Conservation (phyloP, 2,113 vertebrate genomes). For the Nipponia nippon region DNA sequence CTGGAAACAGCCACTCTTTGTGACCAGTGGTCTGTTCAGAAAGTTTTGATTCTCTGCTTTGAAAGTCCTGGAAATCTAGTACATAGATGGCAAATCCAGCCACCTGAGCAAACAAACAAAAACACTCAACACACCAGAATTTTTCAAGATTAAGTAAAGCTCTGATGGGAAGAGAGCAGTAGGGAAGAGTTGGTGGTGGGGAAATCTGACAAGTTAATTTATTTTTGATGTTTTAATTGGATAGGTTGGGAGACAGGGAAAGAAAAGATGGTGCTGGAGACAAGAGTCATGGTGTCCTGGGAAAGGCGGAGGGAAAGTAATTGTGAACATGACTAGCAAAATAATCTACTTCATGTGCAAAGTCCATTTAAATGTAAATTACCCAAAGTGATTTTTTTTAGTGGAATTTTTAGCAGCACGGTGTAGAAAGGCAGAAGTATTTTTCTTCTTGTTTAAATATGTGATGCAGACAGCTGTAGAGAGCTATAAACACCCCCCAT, state of each 20-base stretch:
- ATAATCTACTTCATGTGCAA: constrained; percentile 41
- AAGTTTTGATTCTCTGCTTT: neutral
- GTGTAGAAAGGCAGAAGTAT: constrained; percentile 10
- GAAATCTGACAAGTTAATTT: constrained; percentile 50
- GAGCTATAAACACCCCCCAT: neutral
- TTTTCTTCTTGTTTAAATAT: constrained; percentile 7
- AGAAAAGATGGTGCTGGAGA: neutral
- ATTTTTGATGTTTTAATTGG: constrained; percentile 51
- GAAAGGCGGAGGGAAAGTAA: neutral
- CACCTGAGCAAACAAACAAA: neutral
- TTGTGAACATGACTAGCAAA: constrained; percentile 55
- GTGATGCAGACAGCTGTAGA: constrained; percentile 25
- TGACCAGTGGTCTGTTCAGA: neutral
- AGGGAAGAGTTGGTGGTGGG: neutral
- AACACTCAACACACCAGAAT: neutral
- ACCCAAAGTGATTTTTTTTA: constrained; percentile 33
- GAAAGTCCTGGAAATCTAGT: neutral
- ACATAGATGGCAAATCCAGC: neutral
- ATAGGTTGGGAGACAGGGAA: neutral
- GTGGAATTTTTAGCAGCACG: constrained; percentile 38
- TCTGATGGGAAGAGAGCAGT: neutral
- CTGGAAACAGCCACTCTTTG: neutral
- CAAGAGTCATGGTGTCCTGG: neutral
- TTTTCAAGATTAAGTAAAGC: neutral
- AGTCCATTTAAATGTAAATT: constrained; percentile 74